Evolutionary conservation across 1,140 invertebrate species (phyloP).

Genomic region (Acyrthosiphon pisum): DNA sequence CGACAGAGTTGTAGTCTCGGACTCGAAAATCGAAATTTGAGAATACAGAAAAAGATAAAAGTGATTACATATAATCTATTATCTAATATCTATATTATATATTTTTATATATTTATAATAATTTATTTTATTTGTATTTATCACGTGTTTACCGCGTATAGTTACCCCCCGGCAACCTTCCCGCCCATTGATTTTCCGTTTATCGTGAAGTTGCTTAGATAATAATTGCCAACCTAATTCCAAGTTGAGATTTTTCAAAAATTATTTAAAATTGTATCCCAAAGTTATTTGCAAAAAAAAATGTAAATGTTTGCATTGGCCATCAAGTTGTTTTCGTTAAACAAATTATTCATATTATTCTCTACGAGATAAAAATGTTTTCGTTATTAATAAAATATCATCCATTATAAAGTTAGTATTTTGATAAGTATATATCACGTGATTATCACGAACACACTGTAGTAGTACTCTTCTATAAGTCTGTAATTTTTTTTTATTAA

Average conservation of each 20-base stretch:
- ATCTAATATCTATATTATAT: not conserved
- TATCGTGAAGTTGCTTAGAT: not conserved
- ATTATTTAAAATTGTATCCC: not conserved
- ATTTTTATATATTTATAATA: not conserved
- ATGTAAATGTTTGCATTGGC: not conserved
- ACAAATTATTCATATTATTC: not conserved
- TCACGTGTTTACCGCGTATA: not conserved
- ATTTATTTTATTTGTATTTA: conserved; percentile 4
- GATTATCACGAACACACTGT: conserved; percentile 54
- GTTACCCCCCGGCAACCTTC: too few species aligned
- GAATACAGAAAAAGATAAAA: too few species aligned
- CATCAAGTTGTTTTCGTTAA: not conserved
- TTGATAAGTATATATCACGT: conserved; percentile 55
- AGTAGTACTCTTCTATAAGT: not conserved
- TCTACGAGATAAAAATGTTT: not conserved
- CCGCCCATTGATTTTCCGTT: not conserved
- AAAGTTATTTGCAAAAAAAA: not conserved
- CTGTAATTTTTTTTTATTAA: conserved; percentile 12
- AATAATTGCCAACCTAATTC: conserved; percentile 29
- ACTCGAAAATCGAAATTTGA: too few species aligned
- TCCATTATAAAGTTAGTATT: not conserved
- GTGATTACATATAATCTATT: not conserved
- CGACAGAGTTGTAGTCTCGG: too few species aligned
- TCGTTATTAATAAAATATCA: too few species aligned
- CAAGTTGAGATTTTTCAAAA: not conserved